phyloP scores from a whole-genome alignment of 1,140 invertebrate species.

The Drosophila navojoa region DNA sequence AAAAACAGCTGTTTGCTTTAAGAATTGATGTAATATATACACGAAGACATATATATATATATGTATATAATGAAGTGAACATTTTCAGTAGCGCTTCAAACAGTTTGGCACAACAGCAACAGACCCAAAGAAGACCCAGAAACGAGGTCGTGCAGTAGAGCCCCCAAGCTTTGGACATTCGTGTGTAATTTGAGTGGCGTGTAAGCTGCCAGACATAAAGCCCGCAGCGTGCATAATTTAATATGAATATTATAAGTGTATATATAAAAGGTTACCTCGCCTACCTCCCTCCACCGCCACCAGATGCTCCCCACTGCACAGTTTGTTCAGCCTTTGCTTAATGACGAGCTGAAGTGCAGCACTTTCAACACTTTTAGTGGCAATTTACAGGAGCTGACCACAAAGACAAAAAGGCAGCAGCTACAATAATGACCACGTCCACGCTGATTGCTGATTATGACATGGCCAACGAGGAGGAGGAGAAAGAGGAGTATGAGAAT shows the following conservation, averaged over 20 bases:
- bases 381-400: conserved; percentile 81
- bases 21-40: background rate
- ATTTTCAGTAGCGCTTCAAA: conserved; percentile 4
- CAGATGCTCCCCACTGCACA: background rate
- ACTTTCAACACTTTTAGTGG: conserved; percentile 80
- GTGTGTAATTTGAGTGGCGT: conserved; percentile 75
- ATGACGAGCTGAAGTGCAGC: conserved; percentile 72
- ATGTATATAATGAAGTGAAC: background rate
- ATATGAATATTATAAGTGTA: conserved; percentile 75
- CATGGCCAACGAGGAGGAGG: conserved; percentile 23
- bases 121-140: conserved; percentile 16
- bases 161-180: conserved; percentile 19
- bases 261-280: conserved; percentile 35
- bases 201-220: conserved; percentile 68
- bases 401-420: conserved; percentile 43
- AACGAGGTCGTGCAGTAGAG: conserved; percentile 20
- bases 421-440: conserved; percentile 67
- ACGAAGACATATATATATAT: conserved; percentile 1
- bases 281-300: background rate
- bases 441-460: conserved; percentile 71
- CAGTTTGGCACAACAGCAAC: background rate
- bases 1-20: conserved; percentile 11
- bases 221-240: conserved; percentile 74
- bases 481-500: too few species aligned
- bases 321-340: conserved; percentile 30